Conservation (phyloP, 2,113 vertebrate genomes). For the Tauraco erythrolophus region DNA sequence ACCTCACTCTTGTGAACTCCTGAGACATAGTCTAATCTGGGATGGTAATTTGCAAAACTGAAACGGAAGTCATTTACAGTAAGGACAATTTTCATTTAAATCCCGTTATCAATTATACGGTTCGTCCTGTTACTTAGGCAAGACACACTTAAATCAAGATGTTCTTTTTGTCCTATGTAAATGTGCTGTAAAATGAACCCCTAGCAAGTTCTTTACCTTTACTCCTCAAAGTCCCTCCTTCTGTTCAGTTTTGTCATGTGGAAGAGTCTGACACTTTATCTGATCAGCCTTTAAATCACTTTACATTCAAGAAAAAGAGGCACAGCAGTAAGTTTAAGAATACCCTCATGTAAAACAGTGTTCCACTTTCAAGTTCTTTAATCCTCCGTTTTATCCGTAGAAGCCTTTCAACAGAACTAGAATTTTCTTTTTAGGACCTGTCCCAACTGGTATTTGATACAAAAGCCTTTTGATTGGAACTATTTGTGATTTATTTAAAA, state of each 20-base stretch:
- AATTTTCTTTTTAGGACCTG: slow-evolving; percentile 2
- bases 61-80: not conserved
- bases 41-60: not conserved
- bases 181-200: slow-evolving; percentile 7
- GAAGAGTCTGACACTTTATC: slow-evolving; percentile 55
- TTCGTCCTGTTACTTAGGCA: not conserved
- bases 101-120: not conserved
- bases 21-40: not conserved
- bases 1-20: not conserved
- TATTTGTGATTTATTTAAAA: slow-evolving; percentile 60
- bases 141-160: not conserved
- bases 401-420: slow-evolving; percentile 19
- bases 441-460: not conserved
- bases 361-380: slow-evolving; percentile 60
- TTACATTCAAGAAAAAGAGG: slow-evolving; percentile 36
- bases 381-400: slow-evolving; percentile 33
- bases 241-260: slow-evolving; percentile 27
- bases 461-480: slow-evolving; percentile 12
- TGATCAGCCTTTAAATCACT: slow-evolving; percentile 58
- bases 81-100: not conserved
- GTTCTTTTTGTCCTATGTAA: slow-evolving; percentile 26
- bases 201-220: slow-evolving; percentile 15
- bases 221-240: slow-evolving; percentile 34
- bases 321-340: slow-evolving; percentile 54
- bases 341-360: slow-evolving; percentile 42